Evolutionary conservation across 2,888 invertebrate genomes (phyloP), one percentile per base, ranked within the genome.

Genomic region (Aromia moschata): DNA sequence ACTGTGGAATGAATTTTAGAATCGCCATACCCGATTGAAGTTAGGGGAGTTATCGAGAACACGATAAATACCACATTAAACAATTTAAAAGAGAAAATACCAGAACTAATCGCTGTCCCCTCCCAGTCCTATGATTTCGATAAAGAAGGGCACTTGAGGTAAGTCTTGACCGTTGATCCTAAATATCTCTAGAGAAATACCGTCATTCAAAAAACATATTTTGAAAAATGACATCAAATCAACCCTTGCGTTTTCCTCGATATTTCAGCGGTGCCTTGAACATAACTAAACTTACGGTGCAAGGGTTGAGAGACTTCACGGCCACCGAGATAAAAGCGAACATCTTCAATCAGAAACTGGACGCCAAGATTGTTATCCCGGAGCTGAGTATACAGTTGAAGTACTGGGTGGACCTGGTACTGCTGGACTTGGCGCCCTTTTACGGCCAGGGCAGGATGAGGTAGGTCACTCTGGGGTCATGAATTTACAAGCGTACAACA

Each of bases 371-470:
- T 5, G 25, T 43, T 12, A n/a, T 65, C 33, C 51, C 55, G n/a
- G 51, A 56, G 15, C 11, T 64, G 7, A 56, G 58, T 15, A 2
- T 58, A 16, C 53, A 55, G 20, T 58, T 60, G 33, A 37, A 55
- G 20, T 62, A 64, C 40, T 53, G 51, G 18, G 33, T 58, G 11
- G 54, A 65, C 30, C 12, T 64, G 10, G 37, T 37, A 11, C 11
- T 68, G 5, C 25, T 31, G 7, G 38, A 60, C 16, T 40, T 68
- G 5, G 25, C 66, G 1, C 68, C 68, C 14, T 11, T 64, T 15
- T 65, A 64, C 18, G 64, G 64, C 9, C 31, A 60, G 18, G 68
- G 68, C 38, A 62, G 37, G 10, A 55, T 58, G 20, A 59, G 25
- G 65, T 68, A 53, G 62, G 58, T 56, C n/a, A n/a, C n/a, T n/a